Conservation (phyloP, 2,113 vertebrate genomes). For the Tamias sibiricus region DNA sequence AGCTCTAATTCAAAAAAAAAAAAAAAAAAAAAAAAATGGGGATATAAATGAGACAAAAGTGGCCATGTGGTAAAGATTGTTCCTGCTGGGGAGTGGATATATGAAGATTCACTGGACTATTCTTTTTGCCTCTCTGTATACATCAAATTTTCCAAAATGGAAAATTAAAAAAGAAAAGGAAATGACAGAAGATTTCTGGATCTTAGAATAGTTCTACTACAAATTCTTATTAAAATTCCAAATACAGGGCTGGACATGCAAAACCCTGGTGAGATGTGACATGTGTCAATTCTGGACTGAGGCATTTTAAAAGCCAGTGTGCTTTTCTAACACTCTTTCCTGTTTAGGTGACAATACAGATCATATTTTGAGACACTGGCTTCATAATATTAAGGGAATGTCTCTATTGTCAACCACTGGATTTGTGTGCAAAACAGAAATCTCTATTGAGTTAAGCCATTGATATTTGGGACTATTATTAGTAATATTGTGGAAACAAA, state of each 20-base stretch:
- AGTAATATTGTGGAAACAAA: neutral
- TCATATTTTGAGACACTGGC: neutral
- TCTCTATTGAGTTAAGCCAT: neutral
- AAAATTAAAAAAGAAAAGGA: slow-evolving; percentile 13
- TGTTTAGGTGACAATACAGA: neutral
- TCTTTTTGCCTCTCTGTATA: neutral
- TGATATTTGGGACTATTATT: neutral
- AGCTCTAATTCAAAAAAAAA: no score
- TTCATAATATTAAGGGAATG: neutral
- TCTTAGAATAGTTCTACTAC: neutral
- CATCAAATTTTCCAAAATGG: neutral
- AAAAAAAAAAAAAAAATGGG: neutral
- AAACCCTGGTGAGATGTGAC: neutral
- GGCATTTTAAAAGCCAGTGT: neutral
- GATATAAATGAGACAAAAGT: neutral
- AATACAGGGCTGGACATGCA: neutral
- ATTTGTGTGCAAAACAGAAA: neutral
- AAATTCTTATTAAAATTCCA: slow-evolving; percentile 9
- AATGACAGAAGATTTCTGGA: neutral
- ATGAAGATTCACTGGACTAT: neutral
- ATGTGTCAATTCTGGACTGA: neutral
- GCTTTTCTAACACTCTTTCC: neutral
- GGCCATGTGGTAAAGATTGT: neutral
- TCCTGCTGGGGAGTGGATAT: neutral
- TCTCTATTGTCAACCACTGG: neutral